Percentiles rank a stretch among this genome's conserved stretches.
phyloP scores from a whole-genome alignment of 2,113 vertebrate species.

The Python bivittatus region DNA sequence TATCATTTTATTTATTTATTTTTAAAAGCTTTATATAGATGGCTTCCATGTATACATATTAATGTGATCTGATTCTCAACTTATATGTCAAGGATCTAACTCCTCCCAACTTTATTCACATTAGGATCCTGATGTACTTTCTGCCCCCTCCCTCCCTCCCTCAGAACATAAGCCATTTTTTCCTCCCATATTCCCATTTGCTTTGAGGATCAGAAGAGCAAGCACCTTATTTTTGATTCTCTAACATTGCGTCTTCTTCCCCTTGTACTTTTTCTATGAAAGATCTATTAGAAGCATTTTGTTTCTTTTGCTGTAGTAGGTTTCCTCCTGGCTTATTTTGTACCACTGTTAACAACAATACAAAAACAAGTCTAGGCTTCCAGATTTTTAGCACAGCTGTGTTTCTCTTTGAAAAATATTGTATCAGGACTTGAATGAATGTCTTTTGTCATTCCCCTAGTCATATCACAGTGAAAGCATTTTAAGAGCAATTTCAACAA shows the following conservation, averaged over 20 bases:
- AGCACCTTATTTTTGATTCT: slow-evolving; percentile 33
- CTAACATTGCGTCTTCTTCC: not conserved
- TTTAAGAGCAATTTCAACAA: slow-evolving; percentile 58
- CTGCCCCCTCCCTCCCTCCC: slow-evolving; percentile 3
- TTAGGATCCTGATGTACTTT: slow-evolving; percentile 16
- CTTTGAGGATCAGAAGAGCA: slow-evolving; percentile 49
- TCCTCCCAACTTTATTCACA: not conserved
- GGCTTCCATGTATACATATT: not conserved
- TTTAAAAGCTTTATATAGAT: not conserved
- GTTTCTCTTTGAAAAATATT: slow-evolving; percentile 54
- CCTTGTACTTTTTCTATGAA: slow-evolving; percentile 18
- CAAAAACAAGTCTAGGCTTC: slow-evolving; percentile 24
- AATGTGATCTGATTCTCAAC: not conserved
- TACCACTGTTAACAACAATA: slow-evolving; percentile 39
- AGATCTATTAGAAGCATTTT: not conserved
- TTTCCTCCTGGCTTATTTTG: slow-evolving; percentile 47
- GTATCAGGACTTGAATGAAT: slow-evolving; percentile 54
- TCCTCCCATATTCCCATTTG: slow-evolving; percentile 22
- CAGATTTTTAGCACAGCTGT: slow-evolving; percentile 45
- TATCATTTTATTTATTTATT: not conserved
- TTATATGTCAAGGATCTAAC: not conserved
- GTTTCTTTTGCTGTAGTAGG: slow-evolving; percentile 22
- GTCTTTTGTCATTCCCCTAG: slow-evolving; percentile 57
- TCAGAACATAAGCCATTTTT: not conserved
- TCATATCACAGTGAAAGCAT: slow-evolving; percentile 63